Conservation (phyloP, 2,113 vertebrate species). For the Ginglymostoma cirratum region DNA sequence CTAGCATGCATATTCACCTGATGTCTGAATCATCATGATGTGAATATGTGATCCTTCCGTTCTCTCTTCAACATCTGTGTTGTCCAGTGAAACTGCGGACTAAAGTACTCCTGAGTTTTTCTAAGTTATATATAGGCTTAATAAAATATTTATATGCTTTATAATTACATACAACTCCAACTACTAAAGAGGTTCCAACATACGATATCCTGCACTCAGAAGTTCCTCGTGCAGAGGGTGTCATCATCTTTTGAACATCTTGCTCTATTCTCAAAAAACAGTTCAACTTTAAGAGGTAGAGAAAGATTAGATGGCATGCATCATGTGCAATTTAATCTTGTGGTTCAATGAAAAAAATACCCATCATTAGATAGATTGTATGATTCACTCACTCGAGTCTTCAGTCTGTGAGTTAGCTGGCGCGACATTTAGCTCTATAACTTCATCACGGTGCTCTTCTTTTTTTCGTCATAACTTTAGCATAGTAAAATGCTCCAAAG, state of each 20-base stretch:
- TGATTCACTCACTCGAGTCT: background rate
- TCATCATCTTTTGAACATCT: background rate
- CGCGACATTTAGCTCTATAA: background rate
- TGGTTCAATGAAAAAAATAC: constrained; percentile 16
- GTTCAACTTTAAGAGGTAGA: background rate
- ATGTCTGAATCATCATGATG: background rate
- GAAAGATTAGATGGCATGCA: background rate
- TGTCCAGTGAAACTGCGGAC: background rate
- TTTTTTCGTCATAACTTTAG: background rate
- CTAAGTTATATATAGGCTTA: background rate
- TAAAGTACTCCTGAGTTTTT: background rate
- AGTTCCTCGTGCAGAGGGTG: background rate
- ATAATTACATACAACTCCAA: background rate
- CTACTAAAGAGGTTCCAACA: background rate
- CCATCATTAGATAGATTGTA: background rate
- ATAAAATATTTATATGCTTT: background rate
- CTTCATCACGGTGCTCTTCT: background rate
- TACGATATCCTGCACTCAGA: background rate
- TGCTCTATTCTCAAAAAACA: background rate
- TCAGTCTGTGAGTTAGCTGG: background rate
- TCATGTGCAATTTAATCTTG: background rate
- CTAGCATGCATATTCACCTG: background rate
- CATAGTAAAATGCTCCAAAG: background rate
- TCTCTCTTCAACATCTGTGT: background rate
- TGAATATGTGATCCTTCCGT: background rate